These are phyloP conservation scores for Chelonia mydas DNA, from an alignment of 2,797 vertebrate genomes.

Conservation along the genomic window DNA sequence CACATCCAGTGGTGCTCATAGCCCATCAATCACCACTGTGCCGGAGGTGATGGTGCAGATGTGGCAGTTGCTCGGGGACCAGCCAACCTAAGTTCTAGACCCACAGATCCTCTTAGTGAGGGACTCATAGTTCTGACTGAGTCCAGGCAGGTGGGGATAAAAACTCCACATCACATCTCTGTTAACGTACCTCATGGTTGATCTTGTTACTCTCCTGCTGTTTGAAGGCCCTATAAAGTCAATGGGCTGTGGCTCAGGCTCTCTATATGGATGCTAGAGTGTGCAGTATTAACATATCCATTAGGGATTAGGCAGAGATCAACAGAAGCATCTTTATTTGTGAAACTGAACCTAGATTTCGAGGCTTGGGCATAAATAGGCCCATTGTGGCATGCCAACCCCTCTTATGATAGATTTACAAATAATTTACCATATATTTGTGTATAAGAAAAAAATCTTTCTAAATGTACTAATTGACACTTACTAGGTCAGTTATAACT, in stretches of 20 bases:
- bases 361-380: neutral
- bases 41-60: no score
- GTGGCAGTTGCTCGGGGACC: neutral
- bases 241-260: neutral
- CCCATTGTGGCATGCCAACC: neutral
- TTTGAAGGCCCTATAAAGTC: neutral
- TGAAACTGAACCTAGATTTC: slow-evolving; percentile 29
- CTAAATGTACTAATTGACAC: neutral
- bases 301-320: neutral
- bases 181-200: neutral
- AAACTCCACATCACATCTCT: neutral
- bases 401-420: neutral
- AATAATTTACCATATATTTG: slow-evolving; percentile 13
- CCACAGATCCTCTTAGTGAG: neutral
- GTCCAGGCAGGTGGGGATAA: neutral
- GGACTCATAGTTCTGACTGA: neutral
- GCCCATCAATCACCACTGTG: neutral
- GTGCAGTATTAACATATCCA: neutral
- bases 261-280: neutral
- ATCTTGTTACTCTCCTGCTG: neutral
- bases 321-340: slow-evolving; percentile 8
- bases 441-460: neutral
- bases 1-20: neutral
- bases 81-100: neutral
- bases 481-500: slow-evolving; percentile 20